phyloP scores from a whole-genome alignment of 2,888 invertebrate genomes.

The Sylvicola fuscatus region DNA sequence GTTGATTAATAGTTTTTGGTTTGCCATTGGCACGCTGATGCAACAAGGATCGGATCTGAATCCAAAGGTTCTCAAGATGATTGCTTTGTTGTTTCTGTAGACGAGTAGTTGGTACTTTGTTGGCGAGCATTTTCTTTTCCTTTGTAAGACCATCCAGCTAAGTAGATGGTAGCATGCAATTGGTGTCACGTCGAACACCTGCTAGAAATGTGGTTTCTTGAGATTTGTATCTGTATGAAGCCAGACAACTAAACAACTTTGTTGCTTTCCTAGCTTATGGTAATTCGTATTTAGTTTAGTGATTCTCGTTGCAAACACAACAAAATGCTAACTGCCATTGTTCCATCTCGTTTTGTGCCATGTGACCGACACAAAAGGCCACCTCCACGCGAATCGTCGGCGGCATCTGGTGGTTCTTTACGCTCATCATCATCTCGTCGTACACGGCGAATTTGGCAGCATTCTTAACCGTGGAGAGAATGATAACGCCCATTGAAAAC shows the following conservation, averaged over 20 bases:
- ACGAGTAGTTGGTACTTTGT: not conserved
- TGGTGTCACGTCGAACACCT: too few relatives aligned
- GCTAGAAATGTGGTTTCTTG: too few relatives aligned
- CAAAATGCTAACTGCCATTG: too few relatives aligned
- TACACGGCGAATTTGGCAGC: slow-evolving; percentile 92
- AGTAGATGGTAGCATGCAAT: too few relatives aligned
- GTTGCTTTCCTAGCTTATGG: too few relatives aligned
- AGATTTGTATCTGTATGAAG: too few relatives aligned
- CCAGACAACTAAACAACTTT: too few relatives aligned
- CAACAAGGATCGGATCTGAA: slow-evolving; percentile 69
- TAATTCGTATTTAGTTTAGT: too few relatives aligned
- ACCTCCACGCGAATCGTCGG: slow-evolving; percentile 90
- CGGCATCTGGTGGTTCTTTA: slow-evolving; percentile 99
- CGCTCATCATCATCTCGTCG: slow-evolving; percentile 92
- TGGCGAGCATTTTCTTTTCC: not conserved
- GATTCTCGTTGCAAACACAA: too few relatives aligned
- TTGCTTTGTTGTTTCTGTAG: slow-evolving; percentile 14
- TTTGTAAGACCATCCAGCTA: too few relatives aligned
- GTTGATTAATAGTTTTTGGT: slow-evolving; percentile 83
- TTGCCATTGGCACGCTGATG: slow-evolving; percentile 62
- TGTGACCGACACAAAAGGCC: slow-evolving; percentile 45
- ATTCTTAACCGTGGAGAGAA: slow-evolving; percentile 91
- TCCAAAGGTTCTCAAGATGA: slow-evolving; percentile 47
- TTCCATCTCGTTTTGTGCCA: too few relatives aligned
- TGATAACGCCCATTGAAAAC: slow-evolving; percentile 87